Base-by-base conservation (phyloP, 2,888 invertebrate genomes). In the Eulithis prunata region DNA sequence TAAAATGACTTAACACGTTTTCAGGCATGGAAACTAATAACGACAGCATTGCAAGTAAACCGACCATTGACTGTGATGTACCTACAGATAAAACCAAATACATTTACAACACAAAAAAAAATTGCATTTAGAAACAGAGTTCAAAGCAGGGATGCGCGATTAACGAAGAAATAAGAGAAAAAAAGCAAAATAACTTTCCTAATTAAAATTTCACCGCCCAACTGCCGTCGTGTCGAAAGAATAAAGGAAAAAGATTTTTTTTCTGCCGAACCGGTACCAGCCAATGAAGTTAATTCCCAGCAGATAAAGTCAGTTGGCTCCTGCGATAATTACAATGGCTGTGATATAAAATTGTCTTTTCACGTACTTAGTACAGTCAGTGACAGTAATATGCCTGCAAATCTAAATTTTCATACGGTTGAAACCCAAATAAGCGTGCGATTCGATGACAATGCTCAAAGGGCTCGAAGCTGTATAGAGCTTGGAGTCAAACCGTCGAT, bases 181-280 rank as follows among this genome's bases (percentile, higher is more conserved):
- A 79, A 80, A 78, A 81, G 73, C 73, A 74, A 80, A 81, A 80
- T 80, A 86, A 87, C 84, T 87, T 88, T 83, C 74, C 83, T 87
- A 88, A 87, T 88, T 88, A 88, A 86, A 86, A 85, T 83, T 83
- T 86, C 81, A 83, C 78, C 80, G 82, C 75, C 79, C 78, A 59
- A 79, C 79, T 80, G 79, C 80, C 79, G 43, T 45, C 76, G 77
- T 77, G 75, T 70, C 73, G 76, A 77, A 80, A 78, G 80, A 81
- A 84, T 73, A 78, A 81, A 82, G 74, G 61, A 64, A 69, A 69
- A 70, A 21, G 70, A 54, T 38, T 74, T 76, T 76, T 77, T 71
- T 73, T 66, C 54, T 64, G 62, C 66, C 59, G 64, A 11, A 53
- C 36, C 38, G 74, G 73, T 72, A 75, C 75, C 71, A 74, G 73